Conservation (phyloP, 2,888 invertebrate species). For the Drosophila atroscutellata region DNA sequence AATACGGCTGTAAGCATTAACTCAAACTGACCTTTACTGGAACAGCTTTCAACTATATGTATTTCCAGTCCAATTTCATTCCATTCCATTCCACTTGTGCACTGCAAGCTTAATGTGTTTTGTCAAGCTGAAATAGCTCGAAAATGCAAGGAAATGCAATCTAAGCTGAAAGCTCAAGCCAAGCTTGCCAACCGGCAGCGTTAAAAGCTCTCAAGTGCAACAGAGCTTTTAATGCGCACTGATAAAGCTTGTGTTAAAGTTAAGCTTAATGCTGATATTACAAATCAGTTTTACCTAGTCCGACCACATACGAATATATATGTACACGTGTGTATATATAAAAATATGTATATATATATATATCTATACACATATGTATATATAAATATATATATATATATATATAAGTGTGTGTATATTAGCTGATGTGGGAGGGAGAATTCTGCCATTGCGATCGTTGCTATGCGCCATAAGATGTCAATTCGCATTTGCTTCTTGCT, state of each 20-base stretch:
- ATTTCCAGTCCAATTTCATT: background rate
- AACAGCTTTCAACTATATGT: background rate
- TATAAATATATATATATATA: background rate
- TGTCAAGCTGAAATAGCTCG: background rate
- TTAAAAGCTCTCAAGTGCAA: background rate
- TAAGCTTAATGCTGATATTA: background rate
- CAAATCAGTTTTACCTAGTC: background rate
- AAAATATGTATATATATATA: no score
- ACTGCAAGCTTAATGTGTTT: background rate
- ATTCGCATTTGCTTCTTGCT: constrained; percentile 2
- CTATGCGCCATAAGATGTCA: constrained; percentile 7
- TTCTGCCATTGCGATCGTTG: background rate
- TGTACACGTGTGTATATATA: no score
- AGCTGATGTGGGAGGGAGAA: background rate
- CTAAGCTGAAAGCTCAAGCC: background rate
- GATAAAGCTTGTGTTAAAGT: background rate
- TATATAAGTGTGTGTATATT: background rate
- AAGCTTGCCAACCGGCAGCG: background rate
- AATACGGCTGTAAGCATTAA: constrained; percentile 20
- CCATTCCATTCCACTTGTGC: background rate
- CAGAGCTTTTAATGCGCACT: background rate
- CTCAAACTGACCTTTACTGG: background rate
- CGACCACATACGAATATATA: background rate
- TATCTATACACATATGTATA: no score
- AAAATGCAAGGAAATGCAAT: background rate